phyloP scores from a whole-genome alignment of 2,797 vertebrate species.

The Mus spretus region DNA sequence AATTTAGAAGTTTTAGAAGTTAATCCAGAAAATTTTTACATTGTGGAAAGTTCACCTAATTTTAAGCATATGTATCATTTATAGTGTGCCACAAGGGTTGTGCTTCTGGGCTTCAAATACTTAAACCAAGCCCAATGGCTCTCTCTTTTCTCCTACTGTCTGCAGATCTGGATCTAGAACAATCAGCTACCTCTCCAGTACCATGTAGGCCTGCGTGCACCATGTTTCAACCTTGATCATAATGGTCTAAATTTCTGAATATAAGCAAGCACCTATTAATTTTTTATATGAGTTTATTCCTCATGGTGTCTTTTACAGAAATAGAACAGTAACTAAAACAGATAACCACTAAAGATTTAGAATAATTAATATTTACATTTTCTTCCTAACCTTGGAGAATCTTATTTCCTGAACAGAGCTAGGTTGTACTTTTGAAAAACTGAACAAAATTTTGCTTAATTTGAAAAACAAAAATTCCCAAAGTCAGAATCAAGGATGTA shows the following conservation, averaged over 20 bases:
- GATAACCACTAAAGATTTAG: background rate
- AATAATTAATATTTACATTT: background rate
- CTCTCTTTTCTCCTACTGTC: background rate
- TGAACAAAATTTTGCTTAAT: background rate
- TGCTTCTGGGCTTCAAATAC: background rate
- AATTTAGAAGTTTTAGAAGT: slow-evolving; percentile 80
- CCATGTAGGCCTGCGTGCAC: background rate
- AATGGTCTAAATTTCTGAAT: background rate
- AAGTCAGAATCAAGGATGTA: slow-evolving; percentile 21
- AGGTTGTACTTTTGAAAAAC: slow-evolving; percentile 15
- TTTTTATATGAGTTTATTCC: background rate
- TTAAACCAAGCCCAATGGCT: background rate
- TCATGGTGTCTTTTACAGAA: background rate
- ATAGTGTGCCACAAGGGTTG: background rate
- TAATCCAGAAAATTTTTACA: slow-evolving; percentile 71
- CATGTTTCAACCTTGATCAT: background rate
- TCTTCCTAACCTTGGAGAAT: background rate
- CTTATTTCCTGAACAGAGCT: background rate
- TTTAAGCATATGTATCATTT: slow-evolving; percentile 80
- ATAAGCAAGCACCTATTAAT: background rate
- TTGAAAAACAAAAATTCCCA: background rate
- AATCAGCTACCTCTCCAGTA: background rate
- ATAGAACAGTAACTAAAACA: background rate
- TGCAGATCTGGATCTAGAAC: background rate
- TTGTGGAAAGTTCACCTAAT: slow-evolving; percentile 77